Percentiles rank a stretch among this genome's conserved stretches.
phyloP scores from a whole-genome alignment of 2,888 invertebrate species.

The Nesidiocoris tenuis region DNA sequence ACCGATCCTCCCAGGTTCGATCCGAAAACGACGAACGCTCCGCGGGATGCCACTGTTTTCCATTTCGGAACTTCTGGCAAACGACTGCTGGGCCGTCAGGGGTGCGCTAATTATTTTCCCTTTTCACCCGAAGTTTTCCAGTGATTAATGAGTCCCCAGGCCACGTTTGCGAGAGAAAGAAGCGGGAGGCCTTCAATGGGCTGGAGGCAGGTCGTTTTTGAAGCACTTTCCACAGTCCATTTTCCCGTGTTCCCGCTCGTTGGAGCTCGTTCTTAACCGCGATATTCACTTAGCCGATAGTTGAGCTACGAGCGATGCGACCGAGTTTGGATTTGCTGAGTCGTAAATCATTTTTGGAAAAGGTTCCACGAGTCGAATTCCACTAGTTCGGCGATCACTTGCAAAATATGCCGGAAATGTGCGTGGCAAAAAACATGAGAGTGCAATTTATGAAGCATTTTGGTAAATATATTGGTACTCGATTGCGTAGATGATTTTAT shows the following conservation, averaged over 20 bases:
- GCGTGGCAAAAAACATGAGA: too few species aligned
- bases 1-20: not conserved
- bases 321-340: too few species aligned
- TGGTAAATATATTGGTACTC: too few species aligned
- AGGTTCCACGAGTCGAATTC: too few species aligned
- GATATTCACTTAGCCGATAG: too few species aligned
- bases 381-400: too few species aligned
- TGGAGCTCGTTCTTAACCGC: not conserved
- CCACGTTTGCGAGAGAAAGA: not conserved
- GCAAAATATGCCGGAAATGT: too few species aligned
- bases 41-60: not conserved
- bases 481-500: too few species aligned
- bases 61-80: not conserved
- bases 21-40: not conserved
- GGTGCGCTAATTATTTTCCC: conserved; percentile 31
- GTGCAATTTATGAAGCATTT: too few species aligned
- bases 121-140: conserved; percentile 26
- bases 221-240: not conserved
- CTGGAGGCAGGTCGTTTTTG: not conserved
- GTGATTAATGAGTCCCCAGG: conserved; percentile 33
- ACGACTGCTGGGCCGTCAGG: not conserved
- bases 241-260: not conserved
- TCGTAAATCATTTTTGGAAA: too few species aligned
- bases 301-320: too few species aligned
- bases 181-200: not conserved